phyloP scores from a whole-genome alignment of 92 coral and sea anemone genomes.

The Scolanthus callimorphus region DNA sequence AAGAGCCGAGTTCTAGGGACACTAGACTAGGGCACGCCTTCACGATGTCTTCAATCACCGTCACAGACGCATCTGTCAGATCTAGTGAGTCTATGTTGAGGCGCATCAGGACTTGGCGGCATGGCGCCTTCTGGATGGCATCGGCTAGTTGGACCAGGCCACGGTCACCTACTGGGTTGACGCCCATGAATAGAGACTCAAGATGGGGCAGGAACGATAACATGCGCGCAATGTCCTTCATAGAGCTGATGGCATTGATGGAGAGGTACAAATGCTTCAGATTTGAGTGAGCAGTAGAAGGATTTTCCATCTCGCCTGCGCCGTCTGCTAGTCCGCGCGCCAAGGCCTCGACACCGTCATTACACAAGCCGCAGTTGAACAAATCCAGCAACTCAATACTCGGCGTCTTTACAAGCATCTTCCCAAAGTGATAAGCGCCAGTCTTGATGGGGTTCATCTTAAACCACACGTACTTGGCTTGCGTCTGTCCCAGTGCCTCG shows the following conservation, averaged over 20 bases:
- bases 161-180: slow-evolving; percentile 38
- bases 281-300: slow-evolving; percentile 33
- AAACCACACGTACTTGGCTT: slow-evolving; percentile 47
- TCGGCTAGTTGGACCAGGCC: slow-evolving; percentile 33
- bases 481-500: slow-evolving; percentile 46
- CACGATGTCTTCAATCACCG: slow-evolving; percentile 43
- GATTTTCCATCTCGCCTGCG: slow-evolving; percentile 14
- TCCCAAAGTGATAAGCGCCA: slow-evolving; percentile 45
- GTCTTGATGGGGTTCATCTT: slow-evolving; percentile 61
- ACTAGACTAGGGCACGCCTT: slow-evolving; percentile 47
- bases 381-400: slow-evolving; percentile 43
- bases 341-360: slow-evolving; percentile 50
- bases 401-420: slow-evolving; percentile 39
- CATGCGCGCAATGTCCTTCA: slow-evolving; percentile 14
- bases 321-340: slow-evolving; percentile 38
- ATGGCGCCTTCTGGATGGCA: slow-evolving; percentile 14
- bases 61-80: slow-evolving; percentile 45
- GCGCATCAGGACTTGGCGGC: slow-evolving; percentile 30
- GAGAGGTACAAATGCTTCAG: slow-evolving; percentile 48
- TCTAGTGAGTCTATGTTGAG: slow-evolving; percentile 42
- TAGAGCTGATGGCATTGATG: slow-evolving; percentile 49
- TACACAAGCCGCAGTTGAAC: slow-evolving; percentile 59
- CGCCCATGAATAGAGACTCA: slow-evolving; percentile 44
- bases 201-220: slow-evolving; percentile 43
- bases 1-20: slow-evolving; percentile 51